phyloP scores from a whole-genome alignment of 2,797 vertebrate species.

The Dendrocincla fuliginosa region DNA sequence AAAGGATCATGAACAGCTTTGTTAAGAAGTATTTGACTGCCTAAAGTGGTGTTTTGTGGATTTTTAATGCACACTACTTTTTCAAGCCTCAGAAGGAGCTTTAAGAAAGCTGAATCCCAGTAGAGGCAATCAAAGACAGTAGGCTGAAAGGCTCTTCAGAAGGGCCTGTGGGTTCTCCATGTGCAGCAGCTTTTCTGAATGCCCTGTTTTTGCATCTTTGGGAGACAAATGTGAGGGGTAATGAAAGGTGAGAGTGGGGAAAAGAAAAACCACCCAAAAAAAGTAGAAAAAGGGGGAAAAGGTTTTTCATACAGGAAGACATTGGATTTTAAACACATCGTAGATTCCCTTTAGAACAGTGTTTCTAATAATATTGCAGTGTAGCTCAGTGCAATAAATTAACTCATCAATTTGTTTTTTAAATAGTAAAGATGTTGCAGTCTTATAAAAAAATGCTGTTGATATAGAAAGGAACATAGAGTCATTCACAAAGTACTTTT shows the following conservation, averaged over 20 bases:
- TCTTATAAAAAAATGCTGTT: background rate
- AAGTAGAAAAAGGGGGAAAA: background rate
- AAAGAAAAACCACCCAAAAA: background rate
- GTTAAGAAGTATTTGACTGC: conserved; percentile 11
- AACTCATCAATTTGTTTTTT: background rate
- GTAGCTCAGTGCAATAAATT: background rate
- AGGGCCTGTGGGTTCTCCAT: background rate
- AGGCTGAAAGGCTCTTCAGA: background rate
- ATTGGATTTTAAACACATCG: background rate
- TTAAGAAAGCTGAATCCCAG: conserved; percentile 28
- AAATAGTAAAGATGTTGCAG: background rate
- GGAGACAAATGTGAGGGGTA: background rate
- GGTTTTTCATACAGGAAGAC: background rate
- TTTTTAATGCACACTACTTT: background rate
- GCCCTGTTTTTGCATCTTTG: background rate
- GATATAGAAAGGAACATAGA: background rate
- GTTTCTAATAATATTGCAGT: background rate
- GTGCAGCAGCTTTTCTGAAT: background rate
- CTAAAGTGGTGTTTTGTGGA: conserved; percentile 16
- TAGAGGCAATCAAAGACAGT: conserved; percentile 14
- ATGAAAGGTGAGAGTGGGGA: background rate
- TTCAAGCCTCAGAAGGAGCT: conserved; percentile 3
- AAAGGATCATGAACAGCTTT: background rate
- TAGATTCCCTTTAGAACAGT: background rate
- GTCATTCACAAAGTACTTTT: background rate